Evolutionary conservation across 2,113 vertebrate genomes (phyloP).

Genomic region (Nycticryphes semicollaris): DNA sequence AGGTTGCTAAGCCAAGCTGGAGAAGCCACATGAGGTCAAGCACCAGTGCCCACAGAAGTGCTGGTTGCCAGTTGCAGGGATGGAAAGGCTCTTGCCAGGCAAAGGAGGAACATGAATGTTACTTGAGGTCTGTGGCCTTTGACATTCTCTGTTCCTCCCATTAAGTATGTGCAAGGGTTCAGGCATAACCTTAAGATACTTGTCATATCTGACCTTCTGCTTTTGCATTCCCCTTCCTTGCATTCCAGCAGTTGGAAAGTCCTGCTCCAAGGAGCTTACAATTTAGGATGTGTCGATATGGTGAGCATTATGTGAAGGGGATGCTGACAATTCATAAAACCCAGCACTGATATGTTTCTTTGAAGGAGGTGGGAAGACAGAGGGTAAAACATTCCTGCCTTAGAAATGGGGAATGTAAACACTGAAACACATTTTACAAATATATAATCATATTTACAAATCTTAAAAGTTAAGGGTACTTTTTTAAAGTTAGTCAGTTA

Average conservation of each 20-base stretch:
- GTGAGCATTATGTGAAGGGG: background rate
- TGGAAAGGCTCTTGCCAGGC: background rate
- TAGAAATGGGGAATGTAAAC: background rate
- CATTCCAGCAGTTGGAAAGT: background rate
- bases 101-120: background rate
- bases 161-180: background rate
- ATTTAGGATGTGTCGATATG: background rate
- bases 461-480: background rate
- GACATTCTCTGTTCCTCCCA: background rate
- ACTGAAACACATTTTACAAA: background rate
- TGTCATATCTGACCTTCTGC: background rate
- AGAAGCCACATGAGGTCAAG: background rate
- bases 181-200: background rate
- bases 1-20: background rate
- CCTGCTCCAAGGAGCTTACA: background rate
- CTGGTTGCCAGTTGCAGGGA: background rate
- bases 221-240: background rate
- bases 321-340: background rate
- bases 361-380: background rate
- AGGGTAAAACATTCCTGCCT: background rate
- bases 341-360: background rate
- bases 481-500: background rate
- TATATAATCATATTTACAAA: background rate
- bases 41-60: background rate
- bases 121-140: constrained; percentile 7